Evolutionary conservation across 92 coral and sea anemone species (phyloP), one percentile per base, ranked within the genome.

Genomic region (Pocillopora meandrina): DNA sequence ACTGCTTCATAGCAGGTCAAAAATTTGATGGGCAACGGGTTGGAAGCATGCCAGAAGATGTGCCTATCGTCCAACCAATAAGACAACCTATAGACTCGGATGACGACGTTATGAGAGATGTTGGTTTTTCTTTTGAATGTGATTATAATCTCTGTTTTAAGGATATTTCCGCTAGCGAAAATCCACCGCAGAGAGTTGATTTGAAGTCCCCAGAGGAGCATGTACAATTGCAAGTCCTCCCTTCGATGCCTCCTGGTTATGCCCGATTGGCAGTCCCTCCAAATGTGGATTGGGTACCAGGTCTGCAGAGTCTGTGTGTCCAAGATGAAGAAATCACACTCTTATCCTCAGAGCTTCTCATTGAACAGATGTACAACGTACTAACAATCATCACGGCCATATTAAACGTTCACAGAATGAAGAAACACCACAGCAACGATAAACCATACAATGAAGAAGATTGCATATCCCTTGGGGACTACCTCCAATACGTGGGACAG

Each of bases 141-240:
- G 92, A 89, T 18, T 78, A 84, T 56, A 84, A 89, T 56, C 88
- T 89, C 55, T 89, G 92, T 64, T 89, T 89, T n/a, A 79, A 66
- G 78, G 84, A 77, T 34, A 78, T 88, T 20, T 71, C 84, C 77
- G 91, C 91, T 9, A 65, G 84, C 14, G 91, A 88, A 78, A 76
- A 33, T 33, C 21, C 23, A 17, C 76, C 5, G 9, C 64, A 23
- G 34, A 80, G n/a, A 15, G 5, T 33, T 52, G 56, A 70, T 56
- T 2, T 20, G 33, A 34, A 74, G 58, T 82, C 82, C 49, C 56
- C 62, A n/a, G 9, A 59, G 26, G 82, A 1, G 19, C 77, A 86
- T 59, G 34, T 81, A 1, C 81, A 75, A 34, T 68, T 87, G 78
- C 71, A 82, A 56, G 47, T 87, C 47, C 26, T 87, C 16, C 87